A percentile compares a stretch with the other conserved stretches of the same genome.
Conservation (phyloP, 64 coral and sea anemone species). For the Dendrophyllia cribrosa region DNA sequence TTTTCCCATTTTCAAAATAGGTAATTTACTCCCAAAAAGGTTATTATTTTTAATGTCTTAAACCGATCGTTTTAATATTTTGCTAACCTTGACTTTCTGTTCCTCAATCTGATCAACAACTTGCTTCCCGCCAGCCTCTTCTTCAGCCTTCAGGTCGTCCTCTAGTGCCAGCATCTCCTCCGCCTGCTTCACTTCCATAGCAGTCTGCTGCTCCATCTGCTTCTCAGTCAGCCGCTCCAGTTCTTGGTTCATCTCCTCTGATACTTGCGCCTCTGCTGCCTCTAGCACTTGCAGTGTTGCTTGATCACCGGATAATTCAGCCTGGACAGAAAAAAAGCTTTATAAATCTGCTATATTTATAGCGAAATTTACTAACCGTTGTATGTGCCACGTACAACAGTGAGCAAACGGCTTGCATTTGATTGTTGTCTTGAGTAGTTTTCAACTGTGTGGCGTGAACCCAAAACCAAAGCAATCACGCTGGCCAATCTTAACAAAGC, state of each 20-base stretch:
- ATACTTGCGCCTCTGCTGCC: slow-evolving; percentile 60
- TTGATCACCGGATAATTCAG: slow-evolving; percentile 77
- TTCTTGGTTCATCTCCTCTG: slow-evolving; percentile 42
- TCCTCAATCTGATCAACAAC: slow-evolving; percentile 83
- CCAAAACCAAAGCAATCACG: too few relatives aligned
- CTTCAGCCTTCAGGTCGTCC: slow-evolving; percentile 58
- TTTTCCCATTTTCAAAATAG: too few relatives aligned
- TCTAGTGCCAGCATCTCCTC: slow-evolving; percentile 67
- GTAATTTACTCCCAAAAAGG: too few relatives aligned
- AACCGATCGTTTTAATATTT: not conserved
- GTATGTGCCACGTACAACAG: too few relatives aligned
- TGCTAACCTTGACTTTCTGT: slow-evolving; percentile 88
- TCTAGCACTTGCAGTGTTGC: slow-evolving; percentile 77
- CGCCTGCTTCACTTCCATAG: slow-evolving; percentile 72
- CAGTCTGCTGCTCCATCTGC: slow-evolving; percentile 78
- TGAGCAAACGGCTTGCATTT: too few relatives aligned
- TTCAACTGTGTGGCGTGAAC: too few relatives aligned
- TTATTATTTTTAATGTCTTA: not conserved
- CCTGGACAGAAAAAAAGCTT: slow-evolving; percentile 56
- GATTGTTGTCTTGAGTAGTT: too few relatives aligned
- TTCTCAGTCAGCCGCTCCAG: slow-evolving; percentile 68
- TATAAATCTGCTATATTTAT: too few relatives aligned
- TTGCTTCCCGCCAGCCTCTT: slow-evolving; percentile 36
- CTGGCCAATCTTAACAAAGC: too few relatives aligned
- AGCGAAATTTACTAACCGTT: too few relatives aligned